Percentiles rank a stretch among this genome's conserved stretches.
Evolutionary conservation across 2,888 invertebrate species (phyloP).

Genomic region (Ethmia dodecea): DNA sequence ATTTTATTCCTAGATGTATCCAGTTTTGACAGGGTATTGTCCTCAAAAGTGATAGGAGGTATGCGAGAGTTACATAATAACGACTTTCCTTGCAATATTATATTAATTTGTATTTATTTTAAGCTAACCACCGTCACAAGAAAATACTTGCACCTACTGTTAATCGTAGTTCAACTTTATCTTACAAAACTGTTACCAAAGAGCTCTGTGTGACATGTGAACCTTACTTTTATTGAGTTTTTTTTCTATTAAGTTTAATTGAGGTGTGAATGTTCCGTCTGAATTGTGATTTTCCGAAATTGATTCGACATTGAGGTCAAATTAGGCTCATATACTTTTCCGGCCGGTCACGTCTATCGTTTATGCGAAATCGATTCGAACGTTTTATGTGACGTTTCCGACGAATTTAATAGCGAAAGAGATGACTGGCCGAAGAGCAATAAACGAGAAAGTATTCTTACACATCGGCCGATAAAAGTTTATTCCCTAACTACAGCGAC

Average conservation of each 20-base stretch:
- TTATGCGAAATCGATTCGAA: conserved; percentile 73
- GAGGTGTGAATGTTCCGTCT: conserved; percentile 6
- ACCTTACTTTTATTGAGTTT: neutral
- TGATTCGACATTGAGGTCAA: conserved; percentile 41
- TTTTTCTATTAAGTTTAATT: too few species aligned
- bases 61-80: too few species aligned
- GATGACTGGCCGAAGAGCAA: conserved; percentile 69
- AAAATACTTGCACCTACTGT: too few species aligned
- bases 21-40: too few species aligned
- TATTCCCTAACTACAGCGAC: conserved; percentile 40
- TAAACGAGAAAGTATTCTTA: conserved; percentile 72
- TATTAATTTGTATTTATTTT: too few species aligned
- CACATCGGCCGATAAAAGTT: conserved; percentile 66
- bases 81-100: too few species aligned
- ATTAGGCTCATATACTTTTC: conserved; percentile 53
- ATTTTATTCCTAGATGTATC: too few species aligned
- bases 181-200: too few species aligned
- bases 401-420: conserved; percentile 67
- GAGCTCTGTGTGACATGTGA: too few species aligned
- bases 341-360: conserved; percentile 67
- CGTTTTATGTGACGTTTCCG: conserved; percentile 72
- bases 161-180: too few species aligned
- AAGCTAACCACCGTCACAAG: too few species aligned
- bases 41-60: too few species aligned
- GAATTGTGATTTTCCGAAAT: conserved; percentile 22